Evolutionary conservation across 2,888 invertebrate genomes (phyloP), one percentile per base, ranked within the genome.

Genomic region (Tineola bisselliella): DNA sequence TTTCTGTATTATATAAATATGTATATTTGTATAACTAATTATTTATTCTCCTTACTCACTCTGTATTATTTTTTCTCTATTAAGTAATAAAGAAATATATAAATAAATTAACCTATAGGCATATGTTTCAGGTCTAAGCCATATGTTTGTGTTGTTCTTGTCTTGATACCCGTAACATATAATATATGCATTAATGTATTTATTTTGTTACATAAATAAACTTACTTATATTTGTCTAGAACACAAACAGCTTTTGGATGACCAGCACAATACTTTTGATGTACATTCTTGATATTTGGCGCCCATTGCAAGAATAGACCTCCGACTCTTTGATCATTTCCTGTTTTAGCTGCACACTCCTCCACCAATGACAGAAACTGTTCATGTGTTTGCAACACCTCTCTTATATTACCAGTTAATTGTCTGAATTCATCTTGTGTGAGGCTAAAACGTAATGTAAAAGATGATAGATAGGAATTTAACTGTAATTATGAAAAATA

Each of bases 201-300:
- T n/a, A n/a, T n/a, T n/a, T n/a, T n/a, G n/a, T n/a, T n/a, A n/a
- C n/a, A n/a, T 30, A 19, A 33, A 44, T 25, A 57, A 8, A 83
- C 90, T 87, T 83, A 97, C 97, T 94, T 96, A 77, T 94, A 94
- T 77, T 94, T 94, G 78, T 97, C 97, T 68, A 99, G 89, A 68
- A 98, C 92, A 73, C 94, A 94, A 57, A 97, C 97, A 65, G 98
- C 98, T 79, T 92, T 91, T 0, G 99, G 99, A 89, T 99, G 99
- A 66, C 95, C 92, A 62, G 93, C 91, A 81, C 98, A 98, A 79
- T 99, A 99, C 12, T 89, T 88, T 71, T 93, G 92, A 77, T 98
- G 96, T 11, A 96, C 92, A 66, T 89, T 86, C 81, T 97, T 96
- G 67, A 96, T 90, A 72, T 90, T 89, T 17, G 94, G 91, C 4